A percentile compares a stretch with the other conserved stretches of the same genome.
Conservation (phyloP, 1,140 invertebrate genomes). For the Atta cephalotes region DNA sequence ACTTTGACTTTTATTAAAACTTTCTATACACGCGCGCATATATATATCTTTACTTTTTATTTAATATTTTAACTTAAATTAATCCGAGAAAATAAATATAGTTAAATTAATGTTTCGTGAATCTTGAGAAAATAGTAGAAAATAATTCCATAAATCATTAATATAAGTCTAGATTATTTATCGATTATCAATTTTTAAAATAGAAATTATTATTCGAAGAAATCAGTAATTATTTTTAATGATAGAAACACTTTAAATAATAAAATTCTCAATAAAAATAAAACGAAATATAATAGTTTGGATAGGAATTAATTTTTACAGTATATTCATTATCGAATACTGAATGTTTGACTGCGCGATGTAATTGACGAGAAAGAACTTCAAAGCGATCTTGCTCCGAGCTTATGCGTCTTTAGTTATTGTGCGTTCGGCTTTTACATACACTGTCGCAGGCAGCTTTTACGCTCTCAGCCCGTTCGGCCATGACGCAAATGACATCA, state of each 20-base stretch:
- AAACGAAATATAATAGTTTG: not conserved
- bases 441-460: constrained; percentile 50
- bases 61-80: not conserved
- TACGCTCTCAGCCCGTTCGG: constrained; percentile 47
- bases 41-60: not conserved
- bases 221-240: not conserved
- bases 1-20: constrained; percentile 34
- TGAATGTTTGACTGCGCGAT: constrained; percentile 12
- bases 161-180: not conserved
- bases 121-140: not conserved
- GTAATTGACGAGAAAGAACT: constrained; percentile 44
- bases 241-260: not conserved
- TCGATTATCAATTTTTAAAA: not conserved
- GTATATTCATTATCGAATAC: constrained; percentile 32
- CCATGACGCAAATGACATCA: constrained; percentile 54
- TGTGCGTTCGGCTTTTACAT: constrained; percentile 59
- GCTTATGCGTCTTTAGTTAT: constrained; percentile 62
- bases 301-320: not conserved
- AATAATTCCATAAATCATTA: not conserved
- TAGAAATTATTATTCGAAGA: not conserved
- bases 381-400: constrained; percentile 55
- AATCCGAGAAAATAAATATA: not conserved
- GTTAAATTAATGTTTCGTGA: not conserved
- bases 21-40: not conserved
- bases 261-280: not conserved